These are phyloP conservation scores for Paramormyrops hopkinsi DNA, from an alignment of 2,797 vertebrate species.

Conservation along the genomic window DNA sequence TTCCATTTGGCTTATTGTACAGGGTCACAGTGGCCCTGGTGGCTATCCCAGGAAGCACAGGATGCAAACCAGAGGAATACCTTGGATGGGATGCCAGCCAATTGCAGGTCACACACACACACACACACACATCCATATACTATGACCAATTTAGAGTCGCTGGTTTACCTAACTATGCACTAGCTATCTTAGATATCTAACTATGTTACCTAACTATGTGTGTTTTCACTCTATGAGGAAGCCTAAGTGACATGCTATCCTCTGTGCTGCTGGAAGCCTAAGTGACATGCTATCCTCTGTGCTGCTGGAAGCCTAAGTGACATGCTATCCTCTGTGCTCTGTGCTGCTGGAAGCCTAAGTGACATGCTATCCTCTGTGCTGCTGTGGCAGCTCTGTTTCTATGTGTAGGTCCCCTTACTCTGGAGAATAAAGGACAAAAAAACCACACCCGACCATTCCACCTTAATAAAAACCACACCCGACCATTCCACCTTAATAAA, in stretches of 20 bases:
- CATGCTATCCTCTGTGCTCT: background rate
- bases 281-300: background rate
- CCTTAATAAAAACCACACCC: no score
- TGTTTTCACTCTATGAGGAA: background rate
- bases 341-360: background rate
- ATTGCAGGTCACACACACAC: background rate
- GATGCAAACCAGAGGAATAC: background rate
- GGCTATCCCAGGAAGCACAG: background rate
- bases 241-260: background rate
- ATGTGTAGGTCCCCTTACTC: background rate
- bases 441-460: background rate
- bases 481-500: background rate
- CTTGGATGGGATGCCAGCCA: background rate
- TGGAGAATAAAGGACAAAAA: background rate
- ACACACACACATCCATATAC: background rate
- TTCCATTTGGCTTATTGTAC: background rate
- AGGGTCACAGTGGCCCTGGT: background rate
- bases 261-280: background rate
- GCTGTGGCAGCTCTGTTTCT: background rate
- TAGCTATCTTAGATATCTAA: no score
- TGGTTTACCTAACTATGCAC: background rate
- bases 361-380: background rate
- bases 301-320: background rate
- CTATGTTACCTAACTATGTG: background rate
- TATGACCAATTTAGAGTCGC: background rate